Base-by-base conservation (phyloP, 2,797 vertebrate species). In the Parambassis ranga region DNA sequence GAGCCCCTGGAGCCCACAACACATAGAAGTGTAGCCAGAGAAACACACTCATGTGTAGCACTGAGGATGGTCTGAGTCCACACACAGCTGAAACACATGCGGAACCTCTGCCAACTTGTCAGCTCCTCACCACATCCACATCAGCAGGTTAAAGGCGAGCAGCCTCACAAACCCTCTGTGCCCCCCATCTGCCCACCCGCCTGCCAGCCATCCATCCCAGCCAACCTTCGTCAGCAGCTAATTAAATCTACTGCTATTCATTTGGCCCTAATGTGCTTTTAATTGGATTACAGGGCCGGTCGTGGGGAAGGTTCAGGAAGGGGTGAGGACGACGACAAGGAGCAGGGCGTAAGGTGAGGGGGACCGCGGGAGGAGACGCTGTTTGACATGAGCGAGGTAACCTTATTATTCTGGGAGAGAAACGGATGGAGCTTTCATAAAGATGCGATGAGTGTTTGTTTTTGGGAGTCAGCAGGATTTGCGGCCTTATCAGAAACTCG, bases 211-310 rank as follows among this genome's bases (percentile, higher is more conserved):
- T 22, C 41, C 49, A 50, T 28, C 65, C 62, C 71, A 64, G 41
- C 71, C 82, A 84, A 71, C 88, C 85, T 89, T 91, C 68, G 62
- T 89, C 91, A 86, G 84, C 78, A 41, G 79, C 87, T 91, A 92
- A 93, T 93, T 91, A 80, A 91, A 92, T 93, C 85, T 81, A 49
- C 63, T 4, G 59, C 84, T 84, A 88, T 92, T 92, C 86, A 89
- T 90, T 93, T 92, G 82, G 77, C 65, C 78, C 75, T 91, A 90
- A 93, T 90, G 88, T 85, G 87, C 73, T 90, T 90, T 90, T 93
- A 93, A 93, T 93, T 91, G 80, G 75, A 91, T 93, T 92, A 91
- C 75, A 81, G 86, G 56, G 73, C 51, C 53, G 74, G 89, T 89
- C 81, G 67, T 53, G 67, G 82, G 82, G 79, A 82, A 83, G 82